Percentiles rank a stretch among this genome's conserved stretches.
Conservation (phyloP, 30 jellyfish, hydroid and myxozoan genomes). For the Chrysaora quinquecirrha region DNA sequence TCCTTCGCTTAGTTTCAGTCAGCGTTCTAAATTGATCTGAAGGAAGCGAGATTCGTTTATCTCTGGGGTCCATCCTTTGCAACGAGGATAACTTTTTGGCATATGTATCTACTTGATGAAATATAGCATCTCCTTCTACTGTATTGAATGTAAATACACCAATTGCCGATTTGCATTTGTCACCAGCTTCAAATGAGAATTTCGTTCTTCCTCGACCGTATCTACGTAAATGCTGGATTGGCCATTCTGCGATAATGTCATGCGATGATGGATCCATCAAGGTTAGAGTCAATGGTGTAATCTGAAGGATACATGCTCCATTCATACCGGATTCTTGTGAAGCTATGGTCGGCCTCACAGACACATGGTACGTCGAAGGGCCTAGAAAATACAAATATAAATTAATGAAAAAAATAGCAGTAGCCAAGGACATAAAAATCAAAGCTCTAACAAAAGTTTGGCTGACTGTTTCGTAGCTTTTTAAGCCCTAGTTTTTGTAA, state of each 20-base stretch:
- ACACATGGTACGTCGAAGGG: constrained; percentile 67
- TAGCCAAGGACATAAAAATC: neutral
- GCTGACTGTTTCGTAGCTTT: too few species aligned
- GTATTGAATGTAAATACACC: constrained; percentile 98
- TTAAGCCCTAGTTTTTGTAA: too few species aligned
- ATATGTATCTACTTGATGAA: constrained; percentile 85
- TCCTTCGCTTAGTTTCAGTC: constrained; percentile 62
- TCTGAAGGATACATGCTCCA: constrained; percentile 89
- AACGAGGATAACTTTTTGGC: constrained; percentile 83
- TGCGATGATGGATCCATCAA: constrained; percentile 80
- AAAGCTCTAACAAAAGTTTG: too few species aligned
- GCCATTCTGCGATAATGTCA: constrained; percentile 92
- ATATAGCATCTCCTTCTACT: constrained; percentile 94
- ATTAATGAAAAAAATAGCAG: neutral
- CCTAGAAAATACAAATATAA: neutral
- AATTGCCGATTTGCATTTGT: constrained; percentile 85
- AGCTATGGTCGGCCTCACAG: constrained; percentile 96
- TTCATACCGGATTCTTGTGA: constrained; percentile 96
- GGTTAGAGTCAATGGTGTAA: constrained; percentile 67
- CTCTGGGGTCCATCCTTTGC: constrained; percentile 42
- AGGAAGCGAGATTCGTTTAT: constrained; percentile 74
- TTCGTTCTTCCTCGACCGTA: constrained; percentile 98
- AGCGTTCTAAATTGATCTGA: constrained; percentile 84
- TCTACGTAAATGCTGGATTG: constrained; percentile 91
- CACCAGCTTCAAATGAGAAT: constrained; percentile 98